phyloP scores from a whole-genome alignment of 2,113 vertebrate genomes.

The Macrotis lagotis region DNA sequence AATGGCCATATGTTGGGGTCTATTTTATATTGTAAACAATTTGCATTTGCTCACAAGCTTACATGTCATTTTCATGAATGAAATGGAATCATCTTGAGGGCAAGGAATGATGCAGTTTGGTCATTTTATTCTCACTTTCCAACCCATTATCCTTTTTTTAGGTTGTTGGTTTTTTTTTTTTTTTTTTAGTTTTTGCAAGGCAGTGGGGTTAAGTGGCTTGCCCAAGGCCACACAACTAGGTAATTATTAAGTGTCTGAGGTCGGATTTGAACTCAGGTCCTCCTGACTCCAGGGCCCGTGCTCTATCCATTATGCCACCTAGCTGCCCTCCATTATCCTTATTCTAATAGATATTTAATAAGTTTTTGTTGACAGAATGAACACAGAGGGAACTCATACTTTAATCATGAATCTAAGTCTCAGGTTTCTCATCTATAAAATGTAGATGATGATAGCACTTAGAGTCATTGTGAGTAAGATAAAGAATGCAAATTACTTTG shows the following conservation, averaged over 20 bases:
- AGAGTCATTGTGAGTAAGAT: not conserved
- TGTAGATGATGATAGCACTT: not conserved
- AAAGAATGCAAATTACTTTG: not conserved
- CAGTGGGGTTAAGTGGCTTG: too few relatives aligned
- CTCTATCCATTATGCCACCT: too few relatives aligned
- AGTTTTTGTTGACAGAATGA: not conserved
- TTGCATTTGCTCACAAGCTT: not conserved
- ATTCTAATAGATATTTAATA: not conserved
- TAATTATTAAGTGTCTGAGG: too few relatives aligned
- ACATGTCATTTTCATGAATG: not conserved
- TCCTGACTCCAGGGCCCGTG: too few relatives aligned
- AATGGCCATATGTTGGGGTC: not conserved
- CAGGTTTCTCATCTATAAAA: not conserved
- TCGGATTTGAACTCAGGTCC: too few relatives aligned
- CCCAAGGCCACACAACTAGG: too few relatives aligned
- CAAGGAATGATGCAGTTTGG: not conserved
- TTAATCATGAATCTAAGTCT: not conserved
- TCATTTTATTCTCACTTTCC: not conserved
- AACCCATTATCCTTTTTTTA: too few relatives aligned
- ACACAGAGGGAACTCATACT: not conserved
- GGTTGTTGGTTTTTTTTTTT: too few relatives aligned
- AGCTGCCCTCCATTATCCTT: too few relatives aligned
- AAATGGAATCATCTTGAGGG: not conserved
- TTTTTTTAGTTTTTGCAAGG: too few relatives aligned
- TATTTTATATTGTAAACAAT: not conserved